Base-by-base conservation (phyloP, 1,140 invertebrate species). In the Atta texana region DNA sequence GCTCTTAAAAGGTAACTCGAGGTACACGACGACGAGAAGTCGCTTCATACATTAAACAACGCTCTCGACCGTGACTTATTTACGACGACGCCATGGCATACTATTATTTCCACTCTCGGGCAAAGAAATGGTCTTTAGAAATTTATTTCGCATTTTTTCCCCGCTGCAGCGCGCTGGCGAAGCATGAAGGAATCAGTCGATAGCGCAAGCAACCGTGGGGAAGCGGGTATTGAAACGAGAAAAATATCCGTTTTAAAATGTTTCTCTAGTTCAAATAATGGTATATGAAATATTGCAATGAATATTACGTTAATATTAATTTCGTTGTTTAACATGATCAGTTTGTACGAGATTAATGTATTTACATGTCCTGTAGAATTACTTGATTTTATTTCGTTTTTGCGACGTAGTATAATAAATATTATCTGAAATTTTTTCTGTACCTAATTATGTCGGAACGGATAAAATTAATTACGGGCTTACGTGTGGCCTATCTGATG, bases 401-500 rank as follows among this genome's bases (percentile, higher is more conserved):
- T 49, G n/a, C 24, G 39, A 12, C 39, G 12, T 24, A 3, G 0
- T 44, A n/a, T 82, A 74, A 61, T n/a, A n/a, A n/a, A n/a, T n/a
- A n/a, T 74, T 34, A 61, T 39, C 8, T 14, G 34, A 24, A 51
- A 31, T 31, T 61, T 82, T 78, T 55, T 55, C n/a, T 8, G 34
- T 53, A 6, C 21, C 18, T 74, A 74, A 74, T 82, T 28, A 49
- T 39, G 10, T 61, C 39, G 55, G 31, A 55, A 21, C 64, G 55
- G 14, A 76, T 84, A n/a, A 71, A 77, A 69, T 59, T 74, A 82
- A 82, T 82, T 82, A 74, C 39, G 34, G 18, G 63, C 95, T 93
- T 94, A 96, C 96, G 96, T 96, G 93, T 97, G 96, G 59, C 96
- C 96, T 5, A 97, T 92, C 88, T 96, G 96, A 88, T 97, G 96